Evolutionary conservation across 2,888 invertebrate genomes (phyloP).

Genomic region (Fragum sueziense): DNA sequence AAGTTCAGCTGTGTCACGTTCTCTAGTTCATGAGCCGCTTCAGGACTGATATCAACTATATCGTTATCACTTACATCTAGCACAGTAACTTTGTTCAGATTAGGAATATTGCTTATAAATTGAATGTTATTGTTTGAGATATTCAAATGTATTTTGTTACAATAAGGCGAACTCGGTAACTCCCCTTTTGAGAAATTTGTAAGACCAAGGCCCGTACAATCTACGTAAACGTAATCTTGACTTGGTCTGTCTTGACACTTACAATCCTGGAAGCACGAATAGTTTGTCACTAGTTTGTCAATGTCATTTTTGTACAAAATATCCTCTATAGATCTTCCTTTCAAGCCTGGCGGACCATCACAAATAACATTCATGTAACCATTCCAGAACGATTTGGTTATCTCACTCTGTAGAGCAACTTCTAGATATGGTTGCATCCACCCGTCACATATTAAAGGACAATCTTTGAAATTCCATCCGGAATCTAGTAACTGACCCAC

Average conservation of each 20-base stretch:
- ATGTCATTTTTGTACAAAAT: background rate
- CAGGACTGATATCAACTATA: constrained; percentile 9
- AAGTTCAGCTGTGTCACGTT: constrained; percentile 28
- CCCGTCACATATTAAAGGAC: constrained; percentile 36
- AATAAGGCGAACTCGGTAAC: constrained; percentile 29
- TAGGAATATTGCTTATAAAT: constrained; percentile 3
- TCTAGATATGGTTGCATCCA: constrained; percentile 32
- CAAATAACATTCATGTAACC: constrained; percentile 38
- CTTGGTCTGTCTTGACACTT: constrained; percentile 33
- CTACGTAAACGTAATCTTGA: constrained; percentile 31
- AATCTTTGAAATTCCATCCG: constrained; percentile 28
- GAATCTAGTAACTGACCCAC: constrained; percentile 30
- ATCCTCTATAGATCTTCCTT: constrained; percentile 12
- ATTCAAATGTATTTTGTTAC: constrained; percentile 24
- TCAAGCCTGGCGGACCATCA: constrained; percentile 12
- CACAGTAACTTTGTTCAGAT: constrained; percentile 15
- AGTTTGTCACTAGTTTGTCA: constrained; percentile 22
- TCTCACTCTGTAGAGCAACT: background rate
- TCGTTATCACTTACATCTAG: constrained; percentile 32
- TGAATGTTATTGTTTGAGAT: constrained; percentile 35
- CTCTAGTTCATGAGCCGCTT: constrained; percentile 4
- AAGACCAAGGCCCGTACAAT: constrained; percentile 26
- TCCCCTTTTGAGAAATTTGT: constrained; percentile 11
- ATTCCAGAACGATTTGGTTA: constrained; percentile 18
- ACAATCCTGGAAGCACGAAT: constrained; percentile 6